A percentile compares a stretch with the other conserved stretches of the same genome.
phyloP scores from a whole-genome alignment of 2,888 invertebrate species.

The Drosophila parthenogenetica region DNA sequence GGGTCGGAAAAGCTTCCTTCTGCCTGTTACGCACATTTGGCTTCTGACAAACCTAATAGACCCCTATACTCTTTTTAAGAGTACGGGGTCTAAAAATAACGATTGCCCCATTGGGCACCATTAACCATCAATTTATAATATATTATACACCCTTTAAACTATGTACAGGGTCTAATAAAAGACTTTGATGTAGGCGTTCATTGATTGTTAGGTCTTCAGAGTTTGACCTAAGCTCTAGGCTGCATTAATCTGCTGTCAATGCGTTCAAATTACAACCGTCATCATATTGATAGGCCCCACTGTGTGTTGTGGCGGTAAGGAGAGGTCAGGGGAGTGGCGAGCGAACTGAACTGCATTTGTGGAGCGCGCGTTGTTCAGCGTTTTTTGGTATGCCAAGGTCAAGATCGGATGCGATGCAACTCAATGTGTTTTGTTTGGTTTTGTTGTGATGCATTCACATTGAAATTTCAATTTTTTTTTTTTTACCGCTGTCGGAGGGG shows the following conservation, averaged over 20 bases:
- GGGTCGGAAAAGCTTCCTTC: too few species aligned
- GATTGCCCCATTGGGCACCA: too few species aligned
- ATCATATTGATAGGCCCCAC: neutral
- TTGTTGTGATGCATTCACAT: conserved; percentile 41
- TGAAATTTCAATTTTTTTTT: conserved; percentile 36
- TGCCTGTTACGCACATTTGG: too few species aligned
- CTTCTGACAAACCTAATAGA: too few species aligned
- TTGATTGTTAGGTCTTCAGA: conserved; percentile 2
- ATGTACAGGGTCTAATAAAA: neutral
- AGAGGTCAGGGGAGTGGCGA: neutral
- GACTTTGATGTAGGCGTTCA: conserved; percentile 12
- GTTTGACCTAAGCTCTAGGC: neutral
- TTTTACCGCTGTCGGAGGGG: neutral
- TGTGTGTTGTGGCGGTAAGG: too few species aligned
- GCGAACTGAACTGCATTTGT: conserved; percentile 43
- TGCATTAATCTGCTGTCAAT: conserved; percentile 16
- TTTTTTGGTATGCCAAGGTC: conserved; percentile 57
- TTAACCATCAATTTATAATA: too few species aligned
- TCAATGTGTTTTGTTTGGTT: conserved; percentile 9
- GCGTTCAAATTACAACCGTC: conserved; percentile 21
- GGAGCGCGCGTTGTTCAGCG: conserved; percentile 32
- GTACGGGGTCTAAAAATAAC: too few species aligned
- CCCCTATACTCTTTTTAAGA: too few species aligned
- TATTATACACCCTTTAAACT: neutral
- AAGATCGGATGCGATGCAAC: conserved; percentile 37